Percentiles rank a stretch among this genome's conserved stretches.
phyloP scores from a whole-genome alignment of 2,888 invertebrate species.

The Andrena haemorrhoa region DNA sequence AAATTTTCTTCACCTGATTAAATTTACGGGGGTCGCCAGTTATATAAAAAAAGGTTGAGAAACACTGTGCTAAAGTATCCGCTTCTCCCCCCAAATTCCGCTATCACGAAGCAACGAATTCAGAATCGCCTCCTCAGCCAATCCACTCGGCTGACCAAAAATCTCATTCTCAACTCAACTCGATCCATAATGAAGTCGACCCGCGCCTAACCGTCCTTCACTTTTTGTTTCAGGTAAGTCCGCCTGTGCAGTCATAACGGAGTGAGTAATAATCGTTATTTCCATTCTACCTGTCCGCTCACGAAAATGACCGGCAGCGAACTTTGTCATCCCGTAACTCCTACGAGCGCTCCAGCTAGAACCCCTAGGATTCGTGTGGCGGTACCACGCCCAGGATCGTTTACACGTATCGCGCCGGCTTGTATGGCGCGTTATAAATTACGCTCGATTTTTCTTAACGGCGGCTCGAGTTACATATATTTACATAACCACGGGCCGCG shows the following conservation, averaged over 20 bases:
- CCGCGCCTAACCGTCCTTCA: neutral
- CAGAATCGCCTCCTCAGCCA: neutral
- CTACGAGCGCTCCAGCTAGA: neutral
- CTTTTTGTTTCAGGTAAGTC: slow-evolving; percentile 57
- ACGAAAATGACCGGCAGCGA: slow-evolving; percentile 32
- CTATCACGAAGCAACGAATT: neutral
- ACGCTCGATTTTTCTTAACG: slow-evolving; percentile 37
- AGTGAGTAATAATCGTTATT: slow-evolving; percentile 28
- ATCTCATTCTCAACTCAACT: neutral
- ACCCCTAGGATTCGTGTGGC: slow-evolving; percentile 26
- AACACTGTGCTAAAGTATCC: too few species aligned
- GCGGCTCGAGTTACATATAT: slow-evolving; percentile 54
- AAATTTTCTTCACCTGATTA: too few species aligned
- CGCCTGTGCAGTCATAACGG: neutral
- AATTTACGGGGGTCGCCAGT: too few species aligned
- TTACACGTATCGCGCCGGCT: slow-evolving; percentile 55
- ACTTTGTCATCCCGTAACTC: slow-evolving; percentile 28
- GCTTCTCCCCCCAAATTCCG: neutral
- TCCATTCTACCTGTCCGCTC: neutral
- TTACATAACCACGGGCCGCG: slow-evolving; percentile 47
- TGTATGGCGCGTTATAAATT: slow-evolving; percentile 58
- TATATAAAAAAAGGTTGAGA: too few species aligned
- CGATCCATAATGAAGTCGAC: neutral
- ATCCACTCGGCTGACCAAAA: too few species aligned
- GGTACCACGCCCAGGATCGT: slow-evolving; percentile 63